Conservation (phyloP, 2,113 vertebrate species). For the Laticauda colubrina region DNA sequence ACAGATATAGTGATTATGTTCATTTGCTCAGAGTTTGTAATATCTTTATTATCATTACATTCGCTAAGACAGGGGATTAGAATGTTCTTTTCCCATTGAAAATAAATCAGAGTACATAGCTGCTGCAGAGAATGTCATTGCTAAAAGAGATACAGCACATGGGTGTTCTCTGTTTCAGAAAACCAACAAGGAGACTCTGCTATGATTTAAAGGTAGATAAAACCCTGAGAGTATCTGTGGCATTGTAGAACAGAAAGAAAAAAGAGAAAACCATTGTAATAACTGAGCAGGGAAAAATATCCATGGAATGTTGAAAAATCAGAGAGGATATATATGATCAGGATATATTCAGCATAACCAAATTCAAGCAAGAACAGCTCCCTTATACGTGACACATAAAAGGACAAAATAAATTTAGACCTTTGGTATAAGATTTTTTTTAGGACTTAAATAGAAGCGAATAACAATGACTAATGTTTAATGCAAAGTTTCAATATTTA, state of each 20-base stretch:
- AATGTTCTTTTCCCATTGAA: neutral
- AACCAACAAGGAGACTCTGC: neutral
- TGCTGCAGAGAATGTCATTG: neutral
- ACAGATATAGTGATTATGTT: neutral
- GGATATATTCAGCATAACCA: neutral
- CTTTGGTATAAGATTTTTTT: neutral
- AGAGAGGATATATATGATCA: neutral
- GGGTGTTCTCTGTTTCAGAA: neutral
- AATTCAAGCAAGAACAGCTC: neutral
- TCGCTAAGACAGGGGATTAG: neutral
- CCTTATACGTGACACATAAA: neutral
- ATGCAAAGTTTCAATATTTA: neutral
- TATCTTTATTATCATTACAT: constrained; percentile 10
- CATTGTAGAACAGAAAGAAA: neutral
- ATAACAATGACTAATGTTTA: neutral
- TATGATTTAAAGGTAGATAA: neutral
- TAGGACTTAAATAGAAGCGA: neutral
- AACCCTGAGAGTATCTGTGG: neutral
- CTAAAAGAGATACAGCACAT: neutral
- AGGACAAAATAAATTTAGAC: neutral
- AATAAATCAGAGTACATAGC: neutral
- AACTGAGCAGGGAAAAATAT: neutral
- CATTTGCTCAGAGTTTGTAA: constrained; percentile 4
- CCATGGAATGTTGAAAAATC: neutral
- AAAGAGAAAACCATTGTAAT: neutral